A percentile compares a stretch with the other conserved stretches of the same genome.
Evolutionary conservation across 2,113 vertebrate genomes (phyloP).

Genomic region (Climacteris rufus): DNA sequence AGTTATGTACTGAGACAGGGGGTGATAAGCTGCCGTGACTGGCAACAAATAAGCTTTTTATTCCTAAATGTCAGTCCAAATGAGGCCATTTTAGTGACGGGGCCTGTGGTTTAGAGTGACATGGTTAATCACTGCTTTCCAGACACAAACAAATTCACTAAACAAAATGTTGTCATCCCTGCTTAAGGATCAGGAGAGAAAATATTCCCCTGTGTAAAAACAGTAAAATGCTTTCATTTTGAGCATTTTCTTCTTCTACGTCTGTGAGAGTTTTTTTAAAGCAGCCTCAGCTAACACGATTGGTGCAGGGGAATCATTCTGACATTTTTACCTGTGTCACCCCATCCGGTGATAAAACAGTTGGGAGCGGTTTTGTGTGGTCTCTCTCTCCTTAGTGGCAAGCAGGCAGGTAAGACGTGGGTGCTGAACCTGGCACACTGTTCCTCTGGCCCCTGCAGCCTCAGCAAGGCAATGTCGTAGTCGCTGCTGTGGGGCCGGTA

Average conservation of each 20-base stretch:
- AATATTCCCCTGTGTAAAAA: background rate
- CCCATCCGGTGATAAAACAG: slow-evolving; percentile 96
- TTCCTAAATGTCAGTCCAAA: background rate
- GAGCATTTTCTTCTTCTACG: background rate
- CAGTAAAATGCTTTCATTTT: background rate
- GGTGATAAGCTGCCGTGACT: background rate
- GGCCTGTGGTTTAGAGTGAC: background rate
- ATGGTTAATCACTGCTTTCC: background rate
- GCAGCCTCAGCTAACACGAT: background rate
- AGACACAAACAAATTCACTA: background rate
- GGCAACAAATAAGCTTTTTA: background rate
- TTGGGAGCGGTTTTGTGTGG: slow-evolving; percentile 84
- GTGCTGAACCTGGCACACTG: slow-evolving; percentile 81
- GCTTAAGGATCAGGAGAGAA: background rate
- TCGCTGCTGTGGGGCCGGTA: slow-evolving; percentile 86
- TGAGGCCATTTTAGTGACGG: background rate
- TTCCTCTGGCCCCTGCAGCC: slow-evolving; percentile 75
- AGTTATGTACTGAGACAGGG: background rate
- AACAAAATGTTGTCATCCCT: background rate
- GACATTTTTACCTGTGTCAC: slow-evolving; percentile 87
- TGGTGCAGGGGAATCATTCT: background rate
- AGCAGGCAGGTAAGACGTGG: slow-evolving; percentile 87
- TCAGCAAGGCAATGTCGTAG: slow-evolving; percentile 89
- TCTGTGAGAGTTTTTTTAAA: background rate
- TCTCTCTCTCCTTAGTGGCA: slow-evolving; percentile 82